Evolutionary conservation across 1,140 invertebrate species (phyloP), one percentile per base, ranked within the genome.

Genomic region (Panagrolaimus sp.): DNA sequence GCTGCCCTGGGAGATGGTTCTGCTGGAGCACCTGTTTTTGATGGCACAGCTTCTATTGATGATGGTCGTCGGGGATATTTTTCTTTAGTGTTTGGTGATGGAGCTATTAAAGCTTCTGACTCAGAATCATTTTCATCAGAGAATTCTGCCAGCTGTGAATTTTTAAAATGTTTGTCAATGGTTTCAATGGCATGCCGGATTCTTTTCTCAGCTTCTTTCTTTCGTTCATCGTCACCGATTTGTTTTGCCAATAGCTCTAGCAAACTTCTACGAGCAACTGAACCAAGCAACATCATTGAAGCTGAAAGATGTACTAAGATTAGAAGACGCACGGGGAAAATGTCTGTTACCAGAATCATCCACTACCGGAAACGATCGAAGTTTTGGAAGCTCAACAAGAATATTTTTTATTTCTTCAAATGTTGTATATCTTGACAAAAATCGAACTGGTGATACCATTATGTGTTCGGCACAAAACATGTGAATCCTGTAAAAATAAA

Each of bases 161-260:
- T 73, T 31, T 75, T 71, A 62, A 81, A 82, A 48, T 82, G 80
- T 51, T 72, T 67, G 70, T 82, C 80, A 38, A 83, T 83, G 9
- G 77, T 79, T 63, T 81, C 72, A 48, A 82, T 82, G 27, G 80
- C 80, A 14, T 69, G 23, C 46, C 69, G 69, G 44, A 83, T 78
- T 23, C 80, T 65, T 43, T 65, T 69, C 62, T 78, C 78, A 14
- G 80, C 80, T 72, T 82, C 80, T 38, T 42, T 46, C 48, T 76
- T 75, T 63, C 82, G 69, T 20, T 80, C 82, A 13, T 72, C 73
- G 11, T 79, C 81, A 14, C 80, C 80, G 45, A 82, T 72, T 61
- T 83, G 81, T 7, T 51, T 42, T 23, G 76, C 72, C 9, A 81
- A 62, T 9, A 82, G 14, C 61, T 83, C 72, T 11, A 82, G 23